phyloP scores from a whole-genome alignment of 2,888 invertebrate genomes.

The Salticus scenicus region DNA sequence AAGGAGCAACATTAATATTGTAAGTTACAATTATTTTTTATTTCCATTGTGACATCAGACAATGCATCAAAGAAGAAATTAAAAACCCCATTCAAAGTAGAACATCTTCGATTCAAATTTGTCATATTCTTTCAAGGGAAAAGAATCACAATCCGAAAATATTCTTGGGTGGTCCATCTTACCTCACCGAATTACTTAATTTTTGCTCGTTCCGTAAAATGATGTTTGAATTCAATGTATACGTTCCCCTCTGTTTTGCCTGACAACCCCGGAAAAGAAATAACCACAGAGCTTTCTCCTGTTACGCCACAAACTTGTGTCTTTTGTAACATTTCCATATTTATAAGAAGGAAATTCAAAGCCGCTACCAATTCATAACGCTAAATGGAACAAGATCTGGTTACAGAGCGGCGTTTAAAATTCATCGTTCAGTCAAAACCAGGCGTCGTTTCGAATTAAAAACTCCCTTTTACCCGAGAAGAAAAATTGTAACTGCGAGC shows the following conservation, averaged over 20 bases:
- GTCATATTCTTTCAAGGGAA: not conserved
- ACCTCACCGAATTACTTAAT: not conserved
- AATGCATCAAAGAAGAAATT: not conserved
- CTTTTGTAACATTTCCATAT: constrained; percentile 69
- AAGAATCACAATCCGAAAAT: not conserved
- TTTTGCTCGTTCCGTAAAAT: not conserved
- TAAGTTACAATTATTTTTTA: not conserved
- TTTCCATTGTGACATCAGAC: not conserved
- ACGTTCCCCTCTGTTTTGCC: not conserved
- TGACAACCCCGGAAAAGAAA: constrained; percentile 19
- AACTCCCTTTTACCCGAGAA: constrained; percentile 36
- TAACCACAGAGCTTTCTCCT: constrained; percentile 18
- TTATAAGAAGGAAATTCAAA: constrained; percentile 64
- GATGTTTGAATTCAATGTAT: constrained; percentile 3
- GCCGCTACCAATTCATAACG: constrained; percentile 54
- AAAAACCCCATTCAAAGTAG: constrained; percentile 6
- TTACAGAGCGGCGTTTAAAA: constrained; percentile 58
- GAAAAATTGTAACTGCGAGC: constrained; percentile 56
- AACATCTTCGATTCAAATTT: not conserved
- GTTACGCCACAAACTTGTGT: constrained; percentile 68
- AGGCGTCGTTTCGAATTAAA: constrained; percentile 53
- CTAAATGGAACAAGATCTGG: constrained; percentile 66
- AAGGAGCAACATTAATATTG: not conserved
- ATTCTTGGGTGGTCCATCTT: constrained; percentile 2
- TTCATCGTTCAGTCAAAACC: constrained; percentile 51